Evolutionary conservation across 2,797 vertebrate species (phyloP).

Genomic region (Girardinus metallicus): DNA sequence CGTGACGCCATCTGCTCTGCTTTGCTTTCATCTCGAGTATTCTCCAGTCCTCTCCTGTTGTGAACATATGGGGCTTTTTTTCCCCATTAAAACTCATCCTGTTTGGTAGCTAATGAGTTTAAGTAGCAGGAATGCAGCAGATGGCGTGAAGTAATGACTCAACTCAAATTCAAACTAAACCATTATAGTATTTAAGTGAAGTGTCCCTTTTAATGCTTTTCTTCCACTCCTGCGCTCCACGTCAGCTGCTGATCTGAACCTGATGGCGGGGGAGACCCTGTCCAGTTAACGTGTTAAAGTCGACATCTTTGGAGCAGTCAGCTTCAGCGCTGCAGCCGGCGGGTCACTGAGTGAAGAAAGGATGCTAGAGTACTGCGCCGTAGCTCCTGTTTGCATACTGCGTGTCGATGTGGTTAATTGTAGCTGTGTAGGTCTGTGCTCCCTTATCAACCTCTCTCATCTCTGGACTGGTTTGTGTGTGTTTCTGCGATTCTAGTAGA

Average conservation of each 20-base stretch:
- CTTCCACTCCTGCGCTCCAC: slow-evolving; percentile 32
- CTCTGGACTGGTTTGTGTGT: slow-evolving; percentile 74
- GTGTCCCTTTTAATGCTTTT: slow-evolving; percentile 65
- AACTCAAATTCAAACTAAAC: slow-evolving; percentile 55
- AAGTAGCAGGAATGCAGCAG: slow-evolving; percentile 63
- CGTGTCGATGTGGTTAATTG: slow-evolving; percentile 78
- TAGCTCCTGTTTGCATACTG: slow-evolving; percentile 70
- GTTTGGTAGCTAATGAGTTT: slow-evolving; percentile 66
- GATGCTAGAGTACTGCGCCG: slow-evolving; percentile 57
- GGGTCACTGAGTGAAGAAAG: slow-evolving; percentile 34
- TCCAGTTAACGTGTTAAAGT: not conserved
- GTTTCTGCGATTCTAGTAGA: slow-evolving; percentile 78
- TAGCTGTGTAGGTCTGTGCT: slow-evolving; percentile 79
- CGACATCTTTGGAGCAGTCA: slow-evolving; percentile 30
- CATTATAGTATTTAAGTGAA: slow-evolving; percentile 49
- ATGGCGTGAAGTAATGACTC: slow-evolving; percentile 70
- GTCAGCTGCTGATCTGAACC: slow-evolving; percentile 52
- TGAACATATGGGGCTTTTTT: slow-evolving; percentile 60
- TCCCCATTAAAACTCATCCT: slow-evolving; percentile 49
- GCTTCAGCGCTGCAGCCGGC: slow-evolving; percentile 27
- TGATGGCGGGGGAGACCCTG: not conserved
- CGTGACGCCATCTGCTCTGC: slow-evolving; percentile 67
- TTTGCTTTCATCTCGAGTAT: slow-evolving; percentile 53
- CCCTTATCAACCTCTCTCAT: slow-evolving; percentile 68
- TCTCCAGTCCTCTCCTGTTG: slow-evolving; percentile 50